Base-by-base conservation (phyloP, 2,888 invertebrate genomes). In the Orthonychiurus folsomi region DNA sequence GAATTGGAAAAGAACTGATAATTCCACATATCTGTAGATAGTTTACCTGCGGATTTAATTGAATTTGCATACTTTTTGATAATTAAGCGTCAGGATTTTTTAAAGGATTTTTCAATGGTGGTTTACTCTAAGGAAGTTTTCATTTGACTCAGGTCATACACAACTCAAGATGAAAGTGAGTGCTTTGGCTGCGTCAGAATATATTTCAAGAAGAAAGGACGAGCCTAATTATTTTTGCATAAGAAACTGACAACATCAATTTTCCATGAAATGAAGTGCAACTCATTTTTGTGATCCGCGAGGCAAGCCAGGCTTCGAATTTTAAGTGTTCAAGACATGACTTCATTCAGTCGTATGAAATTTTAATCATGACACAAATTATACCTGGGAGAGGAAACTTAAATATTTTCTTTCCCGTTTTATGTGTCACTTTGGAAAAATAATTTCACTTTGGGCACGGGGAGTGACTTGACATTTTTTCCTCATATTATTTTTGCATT, bases 231-330 rank as follows among this genome's bases (percentile, higher is more conserved):
- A 37, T 37, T 37, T 37, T 37, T 37, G 37, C 37, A 37, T 37
- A 37, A 37, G 37, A 37, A 37, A 37, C 37, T 37, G 37, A 37
- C 37, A 37, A 37, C 37, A 37, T 37, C 37, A 37, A 37, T 37
- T 5, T 37, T 37, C 37, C 37, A 37, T 37, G 37, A 37, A 37
- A 37, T 37, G 37, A 37, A 37, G 37, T 37, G 37, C 37, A 37
- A 37, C 37, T 37, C 37, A 37, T 37, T 37, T 37, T 37, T 37
- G 5, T 37, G 37, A 37, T 37, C 37, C 37, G 37, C 37, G 9
- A 37, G 15, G 37, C 15, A 5, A 5, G 15, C 5, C 37, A 15
- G 9, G 5, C 15, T 15, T 37, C 37, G 37, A 37, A 37, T 37
- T 37, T 37, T 37, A 37, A 37, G 37, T 37, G 37, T n/a, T n/a